phyloP scores from a whole-genome alignment of 2,888 invertebrate genomes.

The Cerastis leucographa region DNA sequence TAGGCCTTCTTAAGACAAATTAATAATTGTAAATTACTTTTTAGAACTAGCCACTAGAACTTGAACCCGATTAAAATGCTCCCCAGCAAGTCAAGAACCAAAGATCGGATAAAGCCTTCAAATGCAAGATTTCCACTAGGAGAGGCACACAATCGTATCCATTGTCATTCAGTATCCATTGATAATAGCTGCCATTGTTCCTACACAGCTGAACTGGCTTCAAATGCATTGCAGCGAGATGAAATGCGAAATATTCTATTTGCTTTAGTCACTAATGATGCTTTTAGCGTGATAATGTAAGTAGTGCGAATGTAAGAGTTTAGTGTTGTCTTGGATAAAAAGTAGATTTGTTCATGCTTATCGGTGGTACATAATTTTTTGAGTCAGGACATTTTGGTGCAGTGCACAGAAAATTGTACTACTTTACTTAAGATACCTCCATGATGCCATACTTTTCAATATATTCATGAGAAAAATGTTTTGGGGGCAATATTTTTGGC shows the following conservation, averaged over 20 bases:
- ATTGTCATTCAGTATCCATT: conserved; percentile 53
- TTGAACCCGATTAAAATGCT: conserved; percentile 8
- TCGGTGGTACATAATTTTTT: background rate
- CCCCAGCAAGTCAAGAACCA: background rate
- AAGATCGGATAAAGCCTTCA: conserved; percentile 45
- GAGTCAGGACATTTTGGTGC: too few species aligned
- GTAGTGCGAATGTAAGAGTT: background rate
- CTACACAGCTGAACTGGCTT: conserved; percentile 29
- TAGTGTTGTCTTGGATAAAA: background rate
- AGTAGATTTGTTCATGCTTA: background rate
- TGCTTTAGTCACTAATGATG: conserved; percentile 22
- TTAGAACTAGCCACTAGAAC: background rate
- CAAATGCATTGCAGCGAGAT: conserved; percentile 44
- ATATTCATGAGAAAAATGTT: background rate
- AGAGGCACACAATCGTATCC: conserved; percentile 44
- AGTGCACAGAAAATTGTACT: too few species aligned
- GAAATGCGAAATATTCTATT: conserved; percentile 54
- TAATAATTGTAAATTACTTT: background rate
- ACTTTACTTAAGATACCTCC: too few species aligned
- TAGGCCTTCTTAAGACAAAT: background rate
- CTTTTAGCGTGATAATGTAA: conserved; percentile 12
- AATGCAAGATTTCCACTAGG: conserved; percentile 55
- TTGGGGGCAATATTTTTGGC: background rate
- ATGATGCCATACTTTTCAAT: background rate
- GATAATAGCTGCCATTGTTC: conserved; percentile 50